phyloP scores from a whole-genome alignment of 2,797 vertebrate species.

The Syncerus caffer region DNA sequence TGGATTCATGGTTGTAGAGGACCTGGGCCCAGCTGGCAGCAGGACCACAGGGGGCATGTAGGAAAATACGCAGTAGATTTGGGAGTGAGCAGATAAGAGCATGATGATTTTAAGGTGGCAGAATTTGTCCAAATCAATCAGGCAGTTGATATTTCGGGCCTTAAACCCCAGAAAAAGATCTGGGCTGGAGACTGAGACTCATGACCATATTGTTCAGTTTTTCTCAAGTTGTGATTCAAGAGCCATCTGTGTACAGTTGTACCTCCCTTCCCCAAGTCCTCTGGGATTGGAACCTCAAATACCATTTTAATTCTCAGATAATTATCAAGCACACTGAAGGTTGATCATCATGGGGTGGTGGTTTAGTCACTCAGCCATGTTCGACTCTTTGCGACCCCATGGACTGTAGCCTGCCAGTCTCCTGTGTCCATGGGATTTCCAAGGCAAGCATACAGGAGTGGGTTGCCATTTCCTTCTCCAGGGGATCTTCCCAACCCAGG shows the following conservation, averaged over 20 bases:
- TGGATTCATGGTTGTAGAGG: not conserved
- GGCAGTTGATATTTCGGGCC: not conserved
- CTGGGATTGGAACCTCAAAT: not conserved
- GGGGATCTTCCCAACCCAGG: not conserved
- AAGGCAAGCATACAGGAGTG: accelerated
- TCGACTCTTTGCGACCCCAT: not conserved
- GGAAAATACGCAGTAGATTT: not conserved
- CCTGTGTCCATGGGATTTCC: not conserved
- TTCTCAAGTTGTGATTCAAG: not conserved
- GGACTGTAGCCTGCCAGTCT: not conserved
- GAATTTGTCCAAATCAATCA: not conserved
- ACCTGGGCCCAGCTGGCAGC: not conserved
- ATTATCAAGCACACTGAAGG: not conserved
- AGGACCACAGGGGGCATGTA: not conserved
- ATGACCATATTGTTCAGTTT: not conserved
- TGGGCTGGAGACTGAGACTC: not conserved
- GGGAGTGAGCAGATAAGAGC: not conserved
- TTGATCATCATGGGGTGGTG: not conserved
- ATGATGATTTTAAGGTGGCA: not conserved
- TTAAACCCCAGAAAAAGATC: not conserved
- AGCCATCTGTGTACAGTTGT: not conserved
- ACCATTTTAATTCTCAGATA: not conserved
- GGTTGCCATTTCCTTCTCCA: not conserved
- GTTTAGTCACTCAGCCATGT: not conserved
- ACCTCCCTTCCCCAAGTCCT: not conserved